Evolutionary conservation across 2,797 vertebrate species (phyloP).

Genomic region (Phataginus tetradactyla): DNA sequence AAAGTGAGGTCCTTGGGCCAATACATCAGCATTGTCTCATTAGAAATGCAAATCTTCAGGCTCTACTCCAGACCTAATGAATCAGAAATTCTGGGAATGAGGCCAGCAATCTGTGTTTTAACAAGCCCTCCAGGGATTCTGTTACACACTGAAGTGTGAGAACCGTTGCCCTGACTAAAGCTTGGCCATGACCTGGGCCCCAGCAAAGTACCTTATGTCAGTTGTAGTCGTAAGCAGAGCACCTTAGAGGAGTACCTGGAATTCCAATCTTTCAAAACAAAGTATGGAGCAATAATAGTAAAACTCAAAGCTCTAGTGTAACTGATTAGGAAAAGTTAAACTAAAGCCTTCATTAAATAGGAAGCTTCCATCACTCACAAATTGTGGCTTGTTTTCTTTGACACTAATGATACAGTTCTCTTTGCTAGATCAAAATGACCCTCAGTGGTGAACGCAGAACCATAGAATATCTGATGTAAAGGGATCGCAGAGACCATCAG

Average conservation of each 20-base stretch:
- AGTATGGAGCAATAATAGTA: background rate
- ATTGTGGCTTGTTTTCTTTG: background rate
- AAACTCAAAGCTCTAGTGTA: background rate
- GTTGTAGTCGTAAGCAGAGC: background rate
- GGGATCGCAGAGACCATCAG: background rate
- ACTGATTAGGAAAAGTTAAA: background rate
- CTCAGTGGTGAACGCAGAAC: background rate
- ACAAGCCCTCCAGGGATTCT: background rate
- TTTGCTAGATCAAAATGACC: background rate
- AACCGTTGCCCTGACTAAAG: background rate
- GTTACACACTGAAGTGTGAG: background rate
- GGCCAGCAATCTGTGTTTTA: background rate
- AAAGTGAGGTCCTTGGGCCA: background rate
- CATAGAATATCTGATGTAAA: background rate
- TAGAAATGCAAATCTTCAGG: background rate
- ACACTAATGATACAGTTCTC: background rate
- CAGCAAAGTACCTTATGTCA: background rate
- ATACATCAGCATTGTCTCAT: background rate
- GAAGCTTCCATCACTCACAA: background rate
- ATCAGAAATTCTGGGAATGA: background rate
- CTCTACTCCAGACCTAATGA: background rate
- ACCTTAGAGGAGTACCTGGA: background rate
- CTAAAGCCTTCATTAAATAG: background rate
- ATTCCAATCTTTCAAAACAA: background rate
- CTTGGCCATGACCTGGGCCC: background rate